Evolutionary conservation across 1,140 invertebrate genomes (phyloP).

Genomic region (Helicorthomorpha holstii): DNA sequence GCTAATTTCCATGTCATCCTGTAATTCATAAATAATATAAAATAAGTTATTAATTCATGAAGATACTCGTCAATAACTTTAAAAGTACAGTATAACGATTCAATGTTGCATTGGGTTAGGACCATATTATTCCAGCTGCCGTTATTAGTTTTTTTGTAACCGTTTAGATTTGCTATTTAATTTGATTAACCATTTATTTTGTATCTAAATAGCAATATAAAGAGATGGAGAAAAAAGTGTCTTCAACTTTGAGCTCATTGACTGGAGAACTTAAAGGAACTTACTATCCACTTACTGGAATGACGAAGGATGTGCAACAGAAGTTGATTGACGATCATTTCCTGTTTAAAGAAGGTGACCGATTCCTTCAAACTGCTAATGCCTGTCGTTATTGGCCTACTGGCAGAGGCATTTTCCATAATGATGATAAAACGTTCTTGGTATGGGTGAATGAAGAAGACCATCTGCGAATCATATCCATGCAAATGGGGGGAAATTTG

Average conservation of each 20-base stretch:
- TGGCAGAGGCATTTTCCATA: constrained; percentile 38
- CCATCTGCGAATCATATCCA: constrained; percentile 39
- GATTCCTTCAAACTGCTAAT: constrained; percentile 56
- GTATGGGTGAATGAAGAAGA: constrained; percentile 44
- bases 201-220: constrained; percentile 50
- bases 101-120: too few species aligned
- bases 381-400: constrained; percentile 66
- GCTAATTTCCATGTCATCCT: too few species aligned
- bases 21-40: too few species aligned
- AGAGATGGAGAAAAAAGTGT: constrained; percentile 82
- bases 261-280: constrained; percentile 61
- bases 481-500: constrained; percentile 39
- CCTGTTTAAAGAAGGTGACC: constrained; percentile 89
- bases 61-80: too few species aligned
- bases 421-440: constrained; percentile 36
- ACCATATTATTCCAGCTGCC: too few species aligned
- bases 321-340: constrained; percentile 94
- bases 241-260: constrained; percentile 41
- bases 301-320: constrained; percentile 85
- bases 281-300: constrained; percentile 85
- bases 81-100: too few species aligned
- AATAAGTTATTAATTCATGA: too few species aligned
- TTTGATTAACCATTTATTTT: constrained; percentile 5
- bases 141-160: background rate
- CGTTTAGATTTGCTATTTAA: constrained; percentile 4